Base-by-base conservation (phyloP, 2,113 vertebrate species). In the Girardinichthys multiradiatus region DNA sequence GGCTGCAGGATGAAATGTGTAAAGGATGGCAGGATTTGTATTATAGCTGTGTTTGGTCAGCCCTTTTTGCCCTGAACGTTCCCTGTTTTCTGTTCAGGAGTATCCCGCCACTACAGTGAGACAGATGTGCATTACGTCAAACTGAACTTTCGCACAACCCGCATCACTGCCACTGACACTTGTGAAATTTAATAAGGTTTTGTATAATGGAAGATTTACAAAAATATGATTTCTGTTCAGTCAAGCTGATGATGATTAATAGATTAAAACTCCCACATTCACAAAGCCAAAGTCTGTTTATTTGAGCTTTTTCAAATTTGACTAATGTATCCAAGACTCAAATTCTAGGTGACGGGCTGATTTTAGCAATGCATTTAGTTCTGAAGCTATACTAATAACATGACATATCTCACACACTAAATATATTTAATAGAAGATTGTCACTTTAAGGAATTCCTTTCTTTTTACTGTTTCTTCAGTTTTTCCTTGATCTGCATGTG, bases 11-110 rank as follows among this genome's bases (percentile, higher is more conserved):
- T 21, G 72, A 74, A 74, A 74, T 4, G 26, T n/a, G 33, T 27
- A 35, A 30, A 27, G 54, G 65, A 57, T 33, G 71, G 21, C 35
- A 6, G 37, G 24, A 59, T 54, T 54, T 65, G 48, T 26, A 6
- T 26, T 57, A 57, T n/a, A 17, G 35, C 15, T 58, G 48, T 57
- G 37, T 74, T 58, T 65, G 21, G 35, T 59, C 57, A 57, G 64
- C 17, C 4, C 24, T 63, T 63, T 63, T 11, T 11, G 13, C 60
- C 1, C 4, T n/a, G 1, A 7, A 54, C 21, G 17, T 24, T n/a
- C 48, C 48, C 48, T 24, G 48, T 39, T 2, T 2, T 48, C 17
- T 48, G 45, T 9, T 48, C 4, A 48, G 45, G 1, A 51, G 7
- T 39, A 39, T 39, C 12, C 10, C 37, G 11, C 48, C 48, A 11